phyloP scores from a whole-genome alignment of 1,140 invertebrate genomes.

The Drosophila lowei region DNA sequence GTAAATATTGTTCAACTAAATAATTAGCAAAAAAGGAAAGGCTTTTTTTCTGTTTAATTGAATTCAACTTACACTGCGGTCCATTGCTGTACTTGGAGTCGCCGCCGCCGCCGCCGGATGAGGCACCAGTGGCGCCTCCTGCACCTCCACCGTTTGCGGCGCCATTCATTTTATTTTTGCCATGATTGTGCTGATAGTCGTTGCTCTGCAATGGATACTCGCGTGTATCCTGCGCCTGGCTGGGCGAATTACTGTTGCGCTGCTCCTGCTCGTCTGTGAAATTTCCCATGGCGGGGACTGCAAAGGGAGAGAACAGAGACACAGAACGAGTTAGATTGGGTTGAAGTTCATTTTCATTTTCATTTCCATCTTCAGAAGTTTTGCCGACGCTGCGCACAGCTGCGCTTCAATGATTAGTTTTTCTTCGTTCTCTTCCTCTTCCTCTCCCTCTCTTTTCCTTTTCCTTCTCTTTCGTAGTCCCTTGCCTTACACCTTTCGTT shows the following conservation, averaged over 20 bases:
- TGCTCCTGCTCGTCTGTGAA: conserved; percentile 86
- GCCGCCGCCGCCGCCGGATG: conserved; percentile 32
- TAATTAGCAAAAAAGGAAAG: conserved; percentile 58
- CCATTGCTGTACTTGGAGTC: conserved; percentile 75
- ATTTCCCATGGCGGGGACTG: conserved; percentile 88
- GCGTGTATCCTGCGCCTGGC: conserved; percentile 82
- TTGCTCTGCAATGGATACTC: conserved; percentile 88
- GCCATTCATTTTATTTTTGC: conserved; percentile 81
- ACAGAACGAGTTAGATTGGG: conserved; percentile 4
- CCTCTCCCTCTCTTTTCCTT: not conserved
- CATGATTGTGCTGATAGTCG: conserved; percentile 87
- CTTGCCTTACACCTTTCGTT: conserved; percentile 59
- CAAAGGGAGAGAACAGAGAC: conserved; percentile 21
- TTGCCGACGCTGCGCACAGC: conserved; percentile 50
- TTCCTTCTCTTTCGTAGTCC: not conserved
- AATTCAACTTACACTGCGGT: conserved; percentile 79
- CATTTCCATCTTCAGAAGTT: conserved; percentile 54
- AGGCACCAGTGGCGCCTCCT: conserved; percentile 35
- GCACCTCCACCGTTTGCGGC: conserved; percentile 25
- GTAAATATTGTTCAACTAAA: conserved; percentile 81
- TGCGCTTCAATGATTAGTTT: conserved; percentile 65
- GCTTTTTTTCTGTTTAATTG: conserved; percentile 38
- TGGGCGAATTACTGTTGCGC: conserved; percentile 44
- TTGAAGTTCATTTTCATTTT: conserved; percentile 31
- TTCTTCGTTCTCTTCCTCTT: conserved; percentile 11